These are phyloP conservation scores for Marmota monax DNA, from an alignment of 2,113 vertebrate genomes.

Conservation along the genomic window DNA sequence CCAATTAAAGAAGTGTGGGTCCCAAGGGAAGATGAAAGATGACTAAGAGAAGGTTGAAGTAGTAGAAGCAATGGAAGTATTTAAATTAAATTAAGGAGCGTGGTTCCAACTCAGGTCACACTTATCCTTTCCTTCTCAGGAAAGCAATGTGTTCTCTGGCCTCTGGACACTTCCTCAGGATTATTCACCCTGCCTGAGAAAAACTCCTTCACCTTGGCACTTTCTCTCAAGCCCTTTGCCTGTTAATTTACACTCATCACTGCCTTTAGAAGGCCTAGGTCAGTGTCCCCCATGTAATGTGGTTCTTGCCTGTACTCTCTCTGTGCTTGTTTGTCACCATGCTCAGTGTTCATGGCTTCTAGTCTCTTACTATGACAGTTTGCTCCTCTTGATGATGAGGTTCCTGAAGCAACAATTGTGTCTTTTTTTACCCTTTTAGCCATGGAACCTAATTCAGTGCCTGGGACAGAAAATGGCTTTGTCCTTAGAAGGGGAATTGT, in stretches of 20 bases:
- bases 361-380: neutral
- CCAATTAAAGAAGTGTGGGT: neutral
- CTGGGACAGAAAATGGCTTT: neutral
- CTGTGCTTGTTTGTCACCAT: no score
- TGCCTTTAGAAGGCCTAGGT: neutral
- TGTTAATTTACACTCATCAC: neutral
- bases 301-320: neutral
- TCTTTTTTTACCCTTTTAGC: neutral
- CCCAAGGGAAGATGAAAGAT: neutral
- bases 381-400: neutral
- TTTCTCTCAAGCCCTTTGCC: neutral
- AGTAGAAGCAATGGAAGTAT: neutral
- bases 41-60: neutral
- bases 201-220: neutral
- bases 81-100: neutral
- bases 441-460: neutral
- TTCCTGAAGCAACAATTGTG: neutral
- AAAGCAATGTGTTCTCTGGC: neutral
- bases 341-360: no score
- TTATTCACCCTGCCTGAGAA: neutral
- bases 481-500: neutral
- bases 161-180: neutral
- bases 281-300: accelerated
- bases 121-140: neutral
- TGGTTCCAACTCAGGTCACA: neutral